Base-by-base conservation (phyloP, 2,888 invertebrate genomes). In the Mactromeris polynyma region DNA sequence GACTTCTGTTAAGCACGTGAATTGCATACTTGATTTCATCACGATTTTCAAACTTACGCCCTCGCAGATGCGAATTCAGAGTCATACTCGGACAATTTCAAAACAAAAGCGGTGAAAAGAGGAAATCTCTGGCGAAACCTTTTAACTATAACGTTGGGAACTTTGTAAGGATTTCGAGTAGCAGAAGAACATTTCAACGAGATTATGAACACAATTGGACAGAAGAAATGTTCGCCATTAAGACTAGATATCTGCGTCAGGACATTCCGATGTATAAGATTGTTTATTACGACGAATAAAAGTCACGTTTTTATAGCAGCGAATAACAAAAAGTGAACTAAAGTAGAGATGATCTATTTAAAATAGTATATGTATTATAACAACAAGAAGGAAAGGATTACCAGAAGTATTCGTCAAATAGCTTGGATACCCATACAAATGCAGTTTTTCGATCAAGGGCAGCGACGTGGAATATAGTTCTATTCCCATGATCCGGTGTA, bases 131-230 rank as follows among this genome's bases (percentile, higher is more conserved):
- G 14, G 40, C 42, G 9, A 88, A 86, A 58, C 81, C 81, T 46
- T 90, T 84, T 64, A 90, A 90, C 69, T 87, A 87, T 38, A 85
- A 86, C 36, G 31, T 73, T 19, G 87, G 85, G 51, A 87, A 86
- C 69, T 78, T 58, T 31, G 87, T 89, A 17, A 84, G 87, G 40
- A 81, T 89, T 33, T 89, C 87, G 26, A 77, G 85, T 79, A 79
- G 51, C 26, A 83, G 79, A 78, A 87, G 84, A 38, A 78, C 87
- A 33, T 91, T 91, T 81, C 83, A 89, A 79, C 84, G 89, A 33
- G 89, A 87, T 69, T 89, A 90, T 73, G 89, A 89, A 36, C 90
- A 90, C 46, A 90, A 90, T 84, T 89, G 90, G 90, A 90, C 90
- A 3, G 89, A 87, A 79, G 90, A 89, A 81, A 69, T 83, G 33